These are phyloP conservation scores for Catharus bicknelli DNA, from an alignment of 2,113 vertebrate genomes.

Conservation along the genomic window DNA sequence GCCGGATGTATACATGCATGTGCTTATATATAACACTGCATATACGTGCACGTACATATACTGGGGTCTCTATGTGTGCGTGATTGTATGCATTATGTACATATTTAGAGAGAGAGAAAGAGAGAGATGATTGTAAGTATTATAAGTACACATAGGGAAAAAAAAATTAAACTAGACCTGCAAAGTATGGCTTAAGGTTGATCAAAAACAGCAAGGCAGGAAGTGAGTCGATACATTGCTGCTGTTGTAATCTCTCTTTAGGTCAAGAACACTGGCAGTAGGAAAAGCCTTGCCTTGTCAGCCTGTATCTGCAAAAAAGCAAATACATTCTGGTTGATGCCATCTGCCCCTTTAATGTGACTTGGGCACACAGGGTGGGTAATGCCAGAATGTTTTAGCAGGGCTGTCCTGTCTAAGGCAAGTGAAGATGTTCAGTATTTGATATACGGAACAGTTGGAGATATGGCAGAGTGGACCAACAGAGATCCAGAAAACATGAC, in stretches of 20 bases:
- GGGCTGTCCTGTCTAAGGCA: neutral
- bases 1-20: fast-evolving
- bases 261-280: neutral
- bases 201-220: neutral
- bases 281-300: neutral
- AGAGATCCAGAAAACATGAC: neutral
- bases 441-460: neutral
- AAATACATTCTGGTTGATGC: neutral
- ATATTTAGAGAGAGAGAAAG: neutral
- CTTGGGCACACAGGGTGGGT: neutral
- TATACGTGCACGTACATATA: neutral
- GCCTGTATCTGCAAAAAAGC: neutral
- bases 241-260: neutral
- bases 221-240: neutral
- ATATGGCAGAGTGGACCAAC: neutral
- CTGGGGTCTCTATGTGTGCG: neutral
- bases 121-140: too few relatives aligned
- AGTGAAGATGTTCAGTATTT: neutral
- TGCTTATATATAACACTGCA: neutral
- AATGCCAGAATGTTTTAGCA: neutral
- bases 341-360: neutral
- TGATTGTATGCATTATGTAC: neutral
- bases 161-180: neutral
- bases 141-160: neutral
- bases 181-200: neutral